Percentiles rank a stretch among this genome's conserved stretches.
These are phyloP conservation scores for Pentamera pediparva DNA, from an alignment of 53 echinoderm and acorn worm species.

Conservation along the genomic window DNA sequence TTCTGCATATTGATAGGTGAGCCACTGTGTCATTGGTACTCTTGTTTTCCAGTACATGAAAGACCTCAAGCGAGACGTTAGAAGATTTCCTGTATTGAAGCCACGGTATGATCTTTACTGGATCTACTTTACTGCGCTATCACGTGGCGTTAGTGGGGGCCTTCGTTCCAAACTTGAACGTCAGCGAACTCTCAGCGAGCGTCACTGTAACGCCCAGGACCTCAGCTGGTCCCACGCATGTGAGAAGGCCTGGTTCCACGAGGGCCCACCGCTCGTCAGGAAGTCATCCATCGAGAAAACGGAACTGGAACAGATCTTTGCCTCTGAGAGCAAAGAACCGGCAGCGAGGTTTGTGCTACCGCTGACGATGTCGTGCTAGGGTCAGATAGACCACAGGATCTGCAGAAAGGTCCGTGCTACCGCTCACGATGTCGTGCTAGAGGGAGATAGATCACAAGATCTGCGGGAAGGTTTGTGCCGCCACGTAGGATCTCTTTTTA, in stretches of 20 bases:
- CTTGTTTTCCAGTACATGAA: constrained; percentile 49
- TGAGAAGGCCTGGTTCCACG: constrained; percentile 40
- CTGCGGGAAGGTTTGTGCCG: too few relatives aligned
- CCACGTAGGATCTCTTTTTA: too few relatives aligned
- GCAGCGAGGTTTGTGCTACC: too few relatives aligned
- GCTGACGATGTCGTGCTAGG: too few relatives aligned
- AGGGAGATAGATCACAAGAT: too few relatives aligned
- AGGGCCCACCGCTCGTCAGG: neutral
- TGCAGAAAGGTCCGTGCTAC: too few relatives aligned
- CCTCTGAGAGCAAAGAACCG: too few relatives aligned
- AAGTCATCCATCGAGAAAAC: constrained; percentile 5
- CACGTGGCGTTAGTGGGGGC: neutral
- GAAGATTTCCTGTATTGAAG: constrained; percentile 53
- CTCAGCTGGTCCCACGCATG: constrained; percentile 54
- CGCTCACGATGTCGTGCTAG: too few relatives aligned
- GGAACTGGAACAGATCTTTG: too few relatives aligned
- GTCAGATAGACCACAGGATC: too few relatives aligned
- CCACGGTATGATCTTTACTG: constrained; percentile 56
- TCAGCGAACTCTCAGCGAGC: neutral
- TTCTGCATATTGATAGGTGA: too few relatives aligned
- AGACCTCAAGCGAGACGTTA: constrained; percentile 25
- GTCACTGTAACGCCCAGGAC: constrained; percentile 40
- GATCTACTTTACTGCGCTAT: constrained; percentile 54
- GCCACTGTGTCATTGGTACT: too few relatives aligned
- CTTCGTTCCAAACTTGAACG: constrained; percentile 14